Base-by-base conservation (phyloP, 2,888 invertebrate species). In the Lepidocyrtinus sp. region DNA sequence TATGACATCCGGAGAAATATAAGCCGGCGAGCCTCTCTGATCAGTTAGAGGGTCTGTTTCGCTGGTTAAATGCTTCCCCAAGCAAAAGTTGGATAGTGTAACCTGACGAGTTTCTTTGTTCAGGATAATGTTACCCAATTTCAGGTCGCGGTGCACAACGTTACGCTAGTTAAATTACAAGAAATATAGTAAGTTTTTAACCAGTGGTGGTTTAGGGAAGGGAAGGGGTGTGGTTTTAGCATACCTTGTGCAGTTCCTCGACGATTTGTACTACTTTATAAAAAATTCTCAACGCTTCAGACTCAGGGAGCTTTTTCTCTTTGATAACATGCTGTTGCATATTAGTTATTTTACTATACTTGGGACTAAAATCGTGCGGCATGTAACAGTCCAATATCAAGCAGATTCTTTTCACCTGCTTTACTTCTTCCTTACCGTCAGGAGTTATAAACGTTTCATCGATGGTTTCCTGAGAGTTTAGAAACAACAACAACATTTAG, bases 1-100 rank as follows among this genome's bases (percentile, higher is more conserved):
- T 2, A 95, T 89, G 3, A 94, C 94, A 88, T 94, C 95, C 0
- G 95, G 94, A 0, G 94, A 94, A 85, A 94, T 94, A 88, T 94
- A 95, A 0, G 94, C 94, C 0, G 94, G 94, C 0, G 94, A 94
- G 0, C 94, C 94, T 88, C 94, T 90, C 88, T 94, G 94, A 88
- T 94, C 94, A 87, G 92, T 92, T 55, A 94, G 88, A 36, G 92
- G 89, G 87, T 94, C 94, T 83, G 91, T 90, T 87, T 94, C 94
- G 83, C 92, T 92, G n/a, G 92, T 91, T 24, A 94, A 90, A 87
- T 93, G 93, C 83, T 93, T 94, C 0, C 94, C 94, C 69, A 94
- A 90, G 87, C 94, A 94, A 89, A 95, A 94, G 88, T 95, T 94
- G 0, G 94, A 93, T 22, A 94, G 90, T 1, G 91, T 92, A 7